Evolutionary conservation across 2,888 invertebrate genomes (phyloP).

Genomic region (Choristoneura rosaceana): DNA sequence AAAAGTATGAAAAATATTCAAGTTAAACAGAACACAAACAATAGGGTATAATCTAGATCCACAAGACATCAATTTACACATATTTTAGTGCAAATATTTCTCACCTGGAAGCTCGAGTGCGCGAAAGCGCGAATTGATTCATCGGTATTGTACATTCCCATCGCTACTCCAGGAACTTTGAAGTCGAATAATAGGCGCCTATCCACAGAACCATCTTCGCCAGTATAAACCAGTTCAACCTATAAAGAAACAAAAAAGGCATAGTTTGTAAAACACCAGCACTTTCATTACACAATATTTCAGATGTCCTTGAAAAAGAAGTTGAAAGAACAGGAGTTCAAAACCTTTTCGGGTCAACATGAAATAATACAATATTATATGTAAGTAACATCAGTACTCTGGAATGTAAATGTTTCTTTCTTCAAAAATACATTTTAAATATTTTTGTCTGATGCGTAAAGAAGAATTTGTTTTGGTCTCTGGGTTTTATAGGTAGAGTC

Average conservation of each 20-base stretch:
- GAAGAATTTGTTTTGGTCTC: too few species aligned
- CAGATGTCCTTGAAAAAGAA: too few species aligned
- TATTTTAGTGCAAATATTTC: neutral
- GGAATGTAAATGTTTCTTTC: too few species aligned
- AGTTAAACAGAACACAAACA: slow-evolving; percentile 14
- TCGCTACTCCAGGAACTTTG: slow-evolving; percentile 90
- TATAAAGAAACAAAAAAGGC: slow-evolving; percentile 49
- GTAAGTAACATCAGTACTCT: too few species aligned
- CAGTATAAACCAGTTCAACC: slow-evolving; percentile 91
- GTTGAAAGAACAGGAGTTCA: too few species aligned
- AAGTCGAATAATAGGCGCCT: slow-evolving; percentile 88
- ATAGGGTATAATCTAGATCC: too few species aligned
- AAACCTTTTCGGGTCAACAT: too few species aligned
- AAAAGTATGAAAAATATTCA: slow-evolving; percentile 40
- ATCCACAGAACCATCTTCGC: slow-evolving; percentile 85
- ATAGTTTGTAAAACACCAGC: neutral
- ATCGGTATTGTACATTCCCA: slow-evolving; percentile 97
- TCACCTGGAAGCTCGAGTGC: slow-evolving; percentile 93
- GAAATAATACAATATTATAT: too few species aligned
- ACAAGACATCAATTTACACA: too few species aligned
- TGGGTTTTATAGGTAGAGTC: too few species aligned
- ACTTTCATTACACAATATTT: neutral
- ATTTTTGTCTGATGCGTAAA: too few species aligned
- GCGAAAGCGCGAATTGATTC: slow-evolving; percentile 94
- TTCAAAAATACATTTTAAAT: too few species aligned